Conservation (phyloP, 2,113 vertebrate genomes). For the Ariopsis seemanni region DNA sequence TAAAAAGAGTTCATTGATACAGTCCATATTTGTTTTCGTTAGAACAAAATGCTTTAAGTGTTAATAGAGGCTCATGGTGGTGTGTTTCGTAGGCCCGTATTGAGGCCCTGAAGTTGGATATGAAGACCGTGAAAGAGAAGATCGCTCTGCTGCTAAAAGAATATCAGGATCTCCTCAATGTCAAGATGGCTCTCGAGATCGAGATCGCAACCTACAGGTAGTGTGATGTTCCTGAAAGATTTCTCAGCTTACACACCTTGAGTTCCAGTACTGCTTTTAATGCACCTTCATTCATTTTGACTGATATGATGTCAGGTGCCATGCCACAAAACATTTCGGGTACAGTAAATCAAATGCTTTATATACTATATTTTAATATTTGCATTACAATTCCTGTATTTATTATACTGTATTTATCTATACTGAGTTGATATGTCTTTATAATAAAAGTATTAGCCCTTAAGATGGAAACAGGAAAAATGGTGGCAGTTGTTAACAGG, state of each 20-base stretch:
- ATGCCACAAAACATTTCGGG: too few relatives aligned
- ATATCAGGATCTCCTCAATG: slow-evolving; percentile 75
- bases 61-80: not conserved
- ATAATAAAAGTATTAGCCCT: not conserved
- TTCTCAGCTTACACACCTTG: not conserved
- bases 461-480: not conserved
- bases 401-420: too few relatives aligned
- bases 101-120: slow-evolving; percentile 54
- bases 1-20: not conserved
- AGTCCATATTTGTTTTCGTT: not conserved
- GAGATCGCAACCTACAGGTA: slow-evolving; percentile 79
- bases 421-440: too few relatives aligned
- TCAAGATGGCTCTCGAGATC: slow-evolving; percentile 78
- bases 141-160: slow-evolving; percentile 72
- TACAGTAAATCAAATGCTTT: too few relatives aligned
- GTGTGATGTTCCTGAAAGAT: not conserved
- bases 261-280: too few relatives aligned
- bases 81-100: slow-evolving; percentile 58
- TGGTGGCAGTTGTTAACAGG: too few relatives aligned
- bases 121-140: slow-evolving; percentile 71
- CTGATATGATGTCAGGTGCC: too few relatives aligned
- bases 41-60: not conserved
- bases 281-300: too few relatives aligned
- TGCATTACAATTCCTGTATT: too few relatives aligned
- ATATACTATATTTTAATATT: too few relatives aligned